Conservation (phyloP, 2,797 vertebrate species). For the Monodelphis domestica region DNA sequence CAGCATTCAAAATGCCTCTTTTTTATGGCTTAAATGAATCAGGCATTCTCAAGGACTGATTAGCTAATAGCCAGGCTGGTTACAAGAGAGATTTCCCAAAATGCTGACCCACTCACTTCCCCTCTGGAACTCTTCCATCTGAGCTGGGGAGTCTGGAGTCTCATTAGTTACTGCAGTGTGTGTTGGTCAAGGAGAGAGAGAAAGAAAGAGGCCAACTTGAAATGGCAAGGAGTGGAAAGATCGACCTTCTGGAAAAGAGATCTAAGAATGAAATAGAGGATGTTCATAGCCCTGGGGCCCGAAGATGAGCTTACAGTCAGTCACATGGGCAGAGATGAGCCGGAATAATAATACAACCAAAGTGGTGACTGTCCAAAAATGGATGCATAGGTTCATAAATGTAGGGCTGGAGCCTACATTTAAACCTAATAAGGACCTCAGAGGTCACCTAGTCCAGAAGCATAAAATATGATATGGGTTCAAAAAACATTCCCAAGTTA, state of each 20-base stretch:
- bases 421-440: not conserved
- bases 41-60: not conserved
- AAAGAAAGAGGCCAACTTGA: not conserved
- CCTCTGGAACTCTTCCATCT: not conserved
- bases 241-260: not conserved
- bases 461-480: not conserved
- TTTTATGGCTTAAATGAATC: conserved; percentile 22
- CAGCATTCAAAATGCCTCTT: not conserved
- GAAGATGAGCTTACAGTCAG: not conserved
- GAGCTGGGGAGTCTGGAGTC: not conserved
- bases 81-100: not conserved
- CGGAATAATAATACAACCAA: not conserved
- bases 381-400: not conserved
- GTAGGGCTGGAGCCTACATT: not conserved
- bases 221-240: not conserved
- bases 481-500: not conserved
- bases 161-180: not conserved
- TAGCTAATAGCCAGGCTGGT: not conserved
- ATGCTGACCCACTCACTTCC: not conserved
- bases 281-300: not conserved
- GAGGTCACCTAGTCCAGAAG: not conserved
- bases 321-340: not conserved
- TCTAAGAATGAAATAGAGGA: conserved; percentile 1
- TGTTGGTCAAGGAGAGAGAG: not conserved
- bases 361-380: not conserved